phyloP scores from a whole-genome alignment of 1,140 invertebrate species.

The Macrobrachium rosenbergii region DNA sequence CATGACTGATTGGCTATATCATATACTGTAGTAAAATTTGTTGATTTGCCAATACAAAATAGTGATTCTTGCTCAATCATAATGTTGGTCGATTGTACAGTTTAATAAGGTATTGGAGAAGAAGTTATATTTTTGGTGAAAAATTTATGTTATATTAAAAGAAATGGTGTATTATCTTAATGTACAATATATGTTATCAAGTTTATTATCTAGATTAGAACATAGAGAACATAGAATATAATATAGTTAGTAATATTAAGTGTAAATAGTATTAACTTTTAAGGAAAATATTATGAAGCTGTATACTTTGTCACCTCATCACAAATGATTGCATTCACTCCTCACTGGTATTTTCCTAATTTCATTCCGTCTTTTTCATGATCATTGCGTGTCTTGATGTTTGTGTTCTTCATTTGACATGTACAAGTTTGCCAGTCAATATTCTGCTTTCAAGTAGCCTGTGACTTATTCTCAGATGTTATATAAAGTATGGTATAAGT shows the following conservation, averaged over 20 bases:
- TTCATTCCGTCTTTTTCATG: slow-evolving; percentile 28
- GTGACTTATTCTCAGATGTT: slow-evolving; percentile 40
- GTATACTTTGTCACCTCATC: slow-evolving; percentile 40
- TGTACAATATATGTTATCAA: slow-evolving; percentile 50
- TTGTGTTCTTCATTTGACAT: slow-evolving; percentile 39
- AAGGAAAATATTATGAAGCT: slow-evolving; percentile 34
- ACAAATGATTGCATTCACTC: slow-evolving; percentile 19
- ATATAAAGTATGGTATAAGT: slow-evolving; percentile 18
- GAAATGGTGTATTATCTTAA: slow-evolving; percentile 43
- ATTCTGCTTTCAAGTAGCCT: slow-evolving; percentile 41
- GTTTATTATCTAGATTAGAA: slow-evolving; percentile 37
- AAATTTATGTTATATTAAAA: slow-evolving; percentile 32
- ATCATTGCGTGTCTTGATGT: slow-evolving; percentile 38
- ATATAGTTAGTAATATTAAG: slow-evolving; percentile 27
- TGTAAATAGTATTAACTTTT: slow-evolving; percentile 39
- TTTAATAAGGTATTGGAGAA: slow-evolving; percentile 46
- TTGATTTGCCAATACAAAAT: slow-evolving; percentile 39
- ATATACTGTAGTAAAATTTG: slow-evolving; percentile 31
- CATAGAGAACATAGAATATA: slow-evolving; percentile 20
- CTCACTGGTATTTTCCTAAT: slow-evolving; percentile 19
- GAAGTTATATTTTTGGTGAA: slow-evolving; percentile 46
- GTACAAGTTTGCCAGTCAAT: slow-evolving; percentile 42
- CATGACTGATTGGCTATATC: slow-evolving; percentile 11
- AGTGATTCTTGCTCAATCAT: slow-evolving; percentile 49
- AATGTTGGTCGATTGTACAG: slow-evolving; percentile 43